Evolutionary conservation across 2,113 vertebrate species (phyloP).

Genomic region (Candoia aspera): DNA sequence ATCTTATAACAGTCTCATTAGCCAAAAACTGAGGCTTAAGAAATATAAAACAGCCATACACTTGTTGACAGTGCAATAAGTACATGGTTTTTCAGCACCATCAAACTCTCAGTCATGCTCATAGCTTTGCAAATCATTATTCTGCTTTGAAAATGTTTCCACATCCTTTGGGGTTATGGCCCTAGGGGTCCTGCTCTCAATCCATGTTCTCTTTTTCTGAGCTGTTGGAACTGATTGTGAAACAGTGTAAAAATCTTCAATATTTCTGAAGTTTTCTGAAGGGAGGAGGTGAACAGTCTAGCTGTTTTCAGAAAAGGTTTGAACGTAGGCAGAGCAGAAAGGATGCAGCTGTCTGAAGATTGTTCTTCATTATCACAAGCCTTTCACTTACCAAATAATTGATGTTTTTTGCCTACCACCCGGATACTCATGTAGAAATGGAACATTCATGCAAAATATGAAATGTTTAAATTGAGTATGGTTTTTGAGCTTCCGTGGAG

Average conservation of each 20-base stretch:
- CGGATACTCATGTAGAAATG: not conserved
- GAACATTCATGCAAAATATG: not conserved
- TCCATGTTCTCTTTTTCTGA: not conserved
- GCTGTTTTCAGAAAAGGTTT: not conserved
- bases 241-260: not conserved
- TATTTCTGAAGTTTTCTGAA: not conserved
- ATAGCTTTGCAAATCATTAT: slow-evolving; percentile 50
- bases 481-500: not conserved
- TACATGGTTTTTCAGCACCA: slow-evolving; percentile 54
- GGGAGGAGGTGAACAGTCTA: not conserved
- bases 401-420: not conserved
- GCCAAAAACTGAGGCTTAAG: slow-evolving; percentile 64
- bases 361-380: not conserved
- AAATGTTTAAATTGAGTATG: not conserved
- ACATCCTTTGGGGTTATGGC: slow-evolving; percentile 45
- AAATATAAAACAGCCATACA: slow-evolving; percentile 59
- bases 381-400: not conserved
- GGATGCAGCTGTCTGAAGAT: not conserved
- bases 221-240: slow-evolving; percentile 12
- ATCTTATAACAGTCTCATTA: slow-evolving; percentile 67
- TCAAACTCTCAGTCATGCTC: slow-evolving; percentile 47
- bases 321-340: not conserved
- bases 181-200: slow-evolving; percentile 37
- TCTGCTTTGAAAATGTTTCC: slow-evolving; percentile 21
- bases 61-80: slow-evolving; percentile 64